A percentile compares a stretch with the other conserved stretches of the same genome.
Conservation (phyloP, 2,797 vertebrate genomes). For the Mus minutoides region DNA sequence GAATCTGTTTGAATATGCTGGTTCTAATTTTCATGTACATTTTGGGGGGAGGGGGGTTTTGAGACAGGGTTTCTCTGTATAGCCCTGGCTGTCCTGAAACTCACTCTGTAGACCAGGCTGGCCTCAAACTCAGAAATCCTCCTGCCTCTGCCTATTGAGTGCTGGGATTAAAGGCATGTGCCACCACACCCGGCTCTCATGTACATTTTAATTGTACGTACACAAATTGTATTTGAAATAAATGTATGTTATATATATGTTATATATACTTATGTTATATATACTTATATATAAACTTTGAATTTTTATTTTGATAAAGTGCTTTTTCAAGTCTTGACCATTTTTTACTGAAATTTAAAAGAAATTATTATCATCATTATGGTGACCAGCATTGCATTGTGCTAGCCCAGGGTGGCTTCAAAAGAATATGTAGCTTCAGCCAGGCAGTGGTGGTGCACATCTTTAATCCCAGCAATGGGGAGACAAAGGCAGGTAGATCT, state of each 20-base stretch:
- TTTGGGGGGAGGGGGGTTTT: too few relatives aligned
- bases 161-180: too few relatives aligned
- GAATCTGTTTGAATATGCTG: not conserved
- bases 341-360: not conserved
- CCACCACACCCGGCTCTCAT: too few relatives aligned
- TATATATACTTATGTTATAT: not conserved
- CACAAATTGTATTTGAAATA: not conserved
- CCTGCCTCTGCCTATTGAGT: too few relatives aligned
- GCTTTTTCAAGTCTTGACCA: not conserved
- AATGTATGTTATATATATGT: not conserved
- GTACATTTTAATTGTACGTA: not conserved
- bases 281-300: not conserved
- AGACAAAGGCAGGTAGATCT: not conserved
- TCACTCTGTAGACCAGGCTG: too few relatives aligned
- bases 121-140: too few relatives aligned
- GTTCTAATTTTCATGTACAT: not conserved
- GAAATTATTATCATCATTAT: not conserved
- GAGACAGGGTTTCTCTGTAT: too few relatives aligned
- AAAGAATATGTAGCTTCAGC: not conserved
- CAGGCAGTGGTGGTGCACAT: not conserved
- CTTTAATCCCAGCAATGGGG: not conserved
- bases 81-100: too few relatives aligned
- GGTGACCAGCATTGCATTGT: not conserved
- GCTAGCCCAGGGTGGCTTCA: not conserved
- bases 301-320: not conserved